Conservation (phyloP, 2,888 invertebrate species). For the Phymatocera aterrima region DNA sequence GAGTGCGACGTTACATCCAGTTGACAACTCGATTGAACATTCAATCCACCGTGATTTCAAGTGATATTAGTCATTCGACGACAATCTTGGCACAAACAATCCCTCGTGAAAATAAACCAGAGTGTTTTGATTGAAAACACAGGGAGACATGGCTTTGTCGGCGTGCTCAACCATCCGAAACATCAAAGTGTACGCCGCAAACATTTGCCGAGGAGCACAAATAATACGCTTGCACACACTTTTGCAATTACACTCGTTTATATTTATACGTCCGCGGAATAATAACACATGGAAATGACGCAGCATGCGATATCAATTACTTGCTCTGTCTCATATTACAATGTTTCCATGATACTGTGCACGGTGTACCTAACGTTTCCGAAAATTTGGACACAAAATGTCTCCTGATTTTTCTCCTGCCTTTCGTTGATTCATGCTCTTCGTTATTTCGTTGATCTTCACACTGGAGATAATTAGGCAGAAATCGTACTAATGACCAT, state of each 20-base stretch:
- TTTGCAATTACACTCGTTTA: slow-evolving; percentile 14
- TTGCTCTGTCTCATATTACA: neutral
- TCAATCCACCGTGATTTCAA: neutral
- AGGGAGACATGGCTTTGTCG: slow-evolving; percentile 37
- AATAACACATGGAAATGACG: neutral
- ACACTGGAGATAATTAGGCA: neutral
- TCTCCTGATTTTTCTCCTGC: too few relatives aligned
- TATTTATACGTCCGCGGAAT: neutral
- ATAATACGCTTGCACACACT: neutral
- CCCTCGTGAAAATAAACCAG: slow-evolving; percentile 65
- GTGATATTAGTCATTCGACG: slow-evolving; percentile 26
- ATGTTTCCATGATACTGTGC: neutral
- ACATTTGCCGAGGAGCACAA: slow-evolving; percentile 55
- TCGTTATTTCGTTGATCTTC: neutral
- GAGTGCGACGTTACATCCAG: neutral
- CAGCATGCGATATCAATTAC: neutral
- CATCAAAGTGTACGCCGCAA: slow-evolving; percentile 63
- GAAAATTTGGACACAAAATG: too few relatives aligned
- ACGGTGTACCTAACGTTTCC: neutral
- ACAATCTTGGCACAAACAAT: slow-evolving; percentile 54
- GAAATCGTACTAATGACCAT: neutral
- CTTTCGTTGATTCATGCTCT: too few relatives aligned
- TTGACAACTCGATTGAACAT: neutral
- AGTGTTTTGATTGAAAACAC: slow-evolving; percentile 68
- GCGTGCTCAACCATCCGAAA: slow-evolving; percentile 61